Conservation (phyloP, 2,888 invertebrate species). For the Mesorhabditis belari region DNA sequence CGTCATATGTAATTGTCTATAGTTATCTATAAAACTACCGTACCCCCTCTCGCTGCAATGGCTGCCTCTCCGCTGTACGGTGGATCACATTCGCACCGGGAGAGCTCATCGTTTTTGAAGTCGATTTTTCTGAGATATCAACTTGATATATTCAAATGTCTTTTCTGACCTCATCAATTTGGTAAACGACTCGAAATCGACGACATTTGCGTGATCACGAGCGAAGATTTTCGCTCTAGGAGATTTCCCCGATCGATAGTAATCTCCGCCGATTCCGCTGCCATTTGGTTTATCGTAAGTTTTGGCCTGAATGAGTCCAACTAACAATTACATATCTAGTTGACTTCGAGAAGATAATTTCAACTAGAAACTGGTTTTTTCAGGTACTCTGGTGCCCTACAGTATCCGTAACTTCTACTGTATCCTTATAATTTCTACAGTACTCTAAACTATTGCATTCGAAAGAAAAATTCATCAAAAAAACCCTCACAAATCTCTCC, state of each 20-base stretch:
- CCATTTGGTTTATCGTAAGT: not conserved
- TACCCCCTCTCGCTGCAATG: slow-evolving; percentile 65
- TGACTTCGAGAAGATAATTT: too few species aligned
- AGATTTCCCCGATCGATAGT: not conserved
- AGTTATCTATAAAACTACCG: slow-evolving; percentile 49
- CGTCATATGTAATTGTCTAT: too few species aligned
- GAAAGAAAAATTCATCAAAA: not conserved
- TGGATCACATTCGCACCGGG: slow-evolving; percentile 65
- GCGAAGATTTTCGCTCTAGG: slow-evolving; percentile 44
- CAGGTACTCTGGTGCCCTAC: too few species aligned
- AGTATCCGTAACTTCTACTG: too few species aligned
- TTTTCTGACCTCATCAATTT: slow-evolving; percentile 13
- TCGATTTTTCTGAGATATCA: slow-evolving; percentile 64
- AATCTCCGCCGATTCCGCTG: not conserved
- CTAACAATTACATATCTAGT: not conserved
- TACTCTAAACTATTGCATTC: not conserved
- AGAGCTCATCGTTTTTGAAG: slow-evolving; percentile 64
- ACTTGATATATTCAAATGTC: too few species aligned
- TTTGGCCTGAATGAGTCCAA: not conserved
- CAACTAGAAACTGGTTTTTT: too few species aligned
- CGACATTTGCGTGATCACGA: not conserved
- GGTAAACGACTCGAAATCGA: not conserved
- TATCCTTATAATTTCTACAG: too few species aligned
- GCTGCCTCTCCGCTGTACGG: slow-evolving; percentile 69
- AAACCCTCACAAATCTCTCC: not conserved